Evolutionary conservation across 35 echinoderm and acorn worm species (phyloP), one percentile per base, ranked within the genome.

Genomic region (Diadema setosum): DNA sequence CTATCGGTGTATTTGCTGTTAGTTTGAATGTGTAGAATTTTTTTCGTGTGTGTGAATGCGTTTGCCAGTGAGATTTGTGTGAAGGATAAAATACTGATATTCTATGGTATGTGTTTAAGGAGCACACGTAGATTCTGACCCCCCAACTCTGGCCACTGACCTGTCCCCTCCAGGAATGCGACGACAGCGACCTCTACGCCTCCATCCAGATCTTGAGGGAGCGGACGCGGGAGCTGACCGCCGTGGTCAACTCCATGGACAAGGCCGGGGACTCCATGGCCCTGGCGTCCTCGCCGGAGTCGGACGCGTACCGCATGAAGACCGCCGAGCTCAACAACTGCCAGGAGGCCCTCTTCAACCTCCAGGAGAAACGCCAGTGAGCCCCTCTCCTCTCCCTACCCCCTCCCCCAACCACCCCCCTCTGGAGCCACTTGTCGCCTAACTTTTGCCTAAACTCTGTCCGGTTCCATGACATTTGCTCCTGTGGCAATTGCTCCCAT

Each of bases 191-290:
- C 31, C 84, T 96, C 8, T 93, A 96, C 65, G 94, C 90, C 12
- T 96, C 94, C 21, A 96, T 96, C 58, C 94, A 96, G 45, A 70
- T 88, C 30, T 46, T 96, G 82, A 42, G 94, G 42, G 90, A 96
- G 23, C 45, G 85, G 11, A 89, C 94, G 0, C 59, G 93, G 46
- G 75, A 91, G 32, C 42, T 95, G 75, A 81, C 89, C 0, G 49
- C 32, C 4, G 45, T 87, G 33, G 65, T 90, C 27, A 56, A 44
- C 12, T 33, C 25, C 29, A 86, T 81, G 48, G 41, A 58, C 2
- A 52, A 74, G 3, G 5, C 87, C 4, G 46, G 27, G n/a, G 87
- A 80, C 2, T 9, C 0, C 42, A 21, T 11, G 21, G 24, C 26
- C 7, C 20, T 55, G 0, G 63, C 23, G 29, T 34, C 45, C 12